These are phyloP conservation scores for Dendropsophus ebraccatus DNA, from an alignment of 2,113 vertebrate species.

Conservation along the genomic window DNA sequence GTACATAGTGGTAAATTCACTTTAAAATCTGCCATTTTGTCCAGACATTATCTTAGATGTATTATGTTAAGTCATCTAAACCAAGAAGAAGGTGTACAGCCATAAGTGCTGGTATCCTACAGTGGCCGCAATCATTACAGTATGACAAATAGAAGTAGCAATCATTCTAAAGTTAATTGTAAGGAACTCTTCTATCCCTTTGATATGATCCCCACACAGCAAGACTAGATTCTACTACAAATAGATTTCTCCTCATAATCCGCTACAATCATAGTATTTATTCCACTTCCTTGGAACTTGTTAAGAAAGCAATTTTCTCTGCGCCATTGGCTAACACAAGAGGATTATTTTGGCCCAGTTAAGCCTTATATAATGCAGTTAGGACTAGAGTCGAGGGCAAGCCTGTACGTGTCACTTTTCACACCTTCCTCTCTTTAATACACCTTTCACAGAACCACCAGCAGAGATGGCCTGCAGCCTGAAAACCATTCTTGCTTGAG, in stretches of 20 bases:
- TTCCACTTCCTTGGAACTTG: not conserved
- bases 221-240: not conserved
- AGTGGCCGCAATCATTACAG: not conserved
- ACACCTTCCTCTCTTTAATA: conserved; percentile 49
- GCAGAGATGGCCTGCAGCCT: conserved; percentile 50
- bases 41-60: too few relatives aligned
- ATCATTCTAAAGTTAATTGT: not conserved
- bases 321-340: not conserved
- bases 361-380: conserved; percentile 38
- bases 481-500: conserved; percentile 32
- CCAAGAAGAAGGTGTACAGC: too few relatives aligned
- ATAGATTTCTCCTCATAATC: not conserved
- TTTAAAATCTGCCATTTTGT: too few relatives aligned
- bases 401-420: conserved; percentile 47
- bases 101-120: too few relatives aligned
- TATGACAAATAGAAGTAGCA: not conserved
- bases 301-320: not conserved
- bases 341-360: conserved; percentile 20
- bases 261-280: not conserved
- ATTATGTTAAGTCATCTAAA: too few relatives aligned
- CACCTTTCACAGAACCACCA: conserved; percentile 29
- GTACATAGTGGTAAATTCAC: too few relatives aligned
- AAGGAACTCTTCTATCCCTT: not conserved
- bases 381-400: conserved; percentile 21
- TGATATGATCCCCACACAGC: not conserved